These are phyloP conservation scores for Lepidonotus clava DNA, from an alignment of 2,888 invertebrate species.

Conservation along the genomic window DNA sequence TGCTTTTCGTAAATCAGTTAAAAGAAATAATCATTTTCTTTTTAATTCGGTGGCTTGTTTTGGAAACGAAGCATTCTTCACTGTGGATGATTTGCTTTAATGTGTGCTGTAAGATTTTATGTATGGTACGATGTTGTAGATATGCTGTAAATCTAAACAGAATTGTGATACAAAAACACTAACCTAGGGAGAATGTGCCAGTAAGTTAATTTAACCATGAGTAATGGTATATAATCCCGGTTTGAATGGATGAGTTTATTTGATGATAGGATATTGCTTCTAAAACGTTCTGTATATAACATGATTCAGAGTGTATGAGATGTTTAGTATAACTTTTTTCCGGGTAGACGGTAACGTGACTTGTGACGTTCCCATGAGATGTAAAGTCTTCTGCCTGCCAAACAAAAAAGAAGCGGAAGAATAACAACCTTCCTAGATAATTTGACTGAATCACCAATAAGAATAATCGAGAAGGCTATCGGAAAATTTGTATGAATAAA, in stretches of 20 bases:
- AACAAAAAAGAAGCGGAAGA: neutral
- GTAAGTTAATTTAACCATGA: neutral
- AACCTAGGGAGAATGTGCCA: neutral
- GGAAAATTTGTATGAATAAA: slow-evolving; percentile 13
- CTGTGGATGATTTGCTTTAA: too few relatives aligned
- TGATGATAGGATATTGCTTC: neutral
- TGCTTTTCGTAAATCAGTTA: too few relatives aligned
- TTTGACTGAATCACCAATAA: neutral
- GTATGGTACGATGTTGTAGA: too few relatives aligned
- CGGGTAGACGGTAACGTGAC: neutral
- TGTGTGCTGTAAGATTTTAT: too few relatives aligned
- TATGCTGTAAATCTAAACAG: neutral
- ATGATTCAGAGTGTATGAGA: neutral
- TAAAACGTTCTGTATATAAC: neutral
- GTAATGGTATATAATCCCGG: neutral
- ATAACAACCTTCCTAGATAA: neutral
- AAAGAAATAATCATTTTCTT: too few relatives aligned
- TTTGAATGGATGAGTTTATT: neutral
- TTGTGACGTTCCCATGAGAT: neutral
- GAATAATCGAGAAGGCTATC: neutral
- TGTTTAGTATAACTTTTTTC: neutral
- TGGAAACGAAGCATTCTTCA: too few relatives aligned
- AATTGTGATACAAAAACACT: neutral
- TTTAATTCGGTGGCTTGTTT: too few relatives aligned
- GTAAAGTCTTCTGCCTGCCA: slow-evolving; percentile 7